Evolutionary conservation across 2,888 invertebrate genomes (phyloP).

Genomic region (Pimpla rufipes): DNA sequence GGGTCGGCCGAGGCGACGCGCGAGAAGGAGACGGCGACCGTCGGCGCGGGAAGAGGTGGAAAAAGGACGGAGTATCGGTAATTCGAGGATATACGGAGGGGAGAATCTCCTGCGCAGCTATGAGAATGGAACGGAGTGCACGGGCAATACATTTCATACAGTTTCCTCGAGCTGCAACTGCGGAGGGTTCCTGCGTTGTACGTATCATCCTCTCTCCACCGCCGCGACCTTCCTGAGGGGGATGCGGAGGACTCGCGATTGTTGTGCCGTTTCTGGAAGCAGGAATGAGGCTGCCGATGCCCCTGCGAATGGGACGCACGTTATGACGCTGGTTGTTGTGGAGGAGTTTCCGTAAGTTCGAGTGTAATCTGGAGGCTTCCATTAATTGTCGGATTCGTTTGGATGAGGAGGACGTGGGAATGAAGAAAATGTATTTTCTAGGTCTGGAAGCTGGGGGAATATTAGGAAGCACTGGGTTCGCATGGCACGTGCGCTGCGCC

Average conservation of each 20-base stretch:
- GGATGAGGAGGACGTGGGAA: no score
- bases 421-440: no score
- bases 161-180: not conserved
- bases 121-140: not conserved
- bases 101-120: not conserved
- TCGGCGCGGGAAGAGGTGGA: no score
- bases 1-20: not conserved
- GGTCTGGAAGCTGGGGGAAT: no score
- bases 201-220: no score
- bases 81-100: slow-evolving; percentile 5
- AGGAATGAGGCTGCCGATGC: not conserved
- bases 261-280: not conserved
- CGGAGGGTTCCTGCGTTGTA: not conserved
- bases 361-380: no score
- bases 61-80: not conserved
- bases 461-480: no score
- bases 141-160: not conserved
- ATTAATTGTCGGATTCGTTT: no score
- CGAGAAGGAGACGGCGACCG: not conserved
- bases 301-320: not conserved
- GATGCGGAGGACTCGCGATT: not conserved
- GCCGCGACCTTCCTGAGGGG: no score
- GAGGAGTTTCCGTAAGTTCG: not conserved
- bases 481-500: no score
- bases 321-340: not conserved